A percentile compares a stretch with the other conserved stretches of the same genome.
These are phyloP conservation scores for Acleris laterana DNA, from an alignment of 2,888 invertebrate species.

Conservation along the genomic window DNA sequence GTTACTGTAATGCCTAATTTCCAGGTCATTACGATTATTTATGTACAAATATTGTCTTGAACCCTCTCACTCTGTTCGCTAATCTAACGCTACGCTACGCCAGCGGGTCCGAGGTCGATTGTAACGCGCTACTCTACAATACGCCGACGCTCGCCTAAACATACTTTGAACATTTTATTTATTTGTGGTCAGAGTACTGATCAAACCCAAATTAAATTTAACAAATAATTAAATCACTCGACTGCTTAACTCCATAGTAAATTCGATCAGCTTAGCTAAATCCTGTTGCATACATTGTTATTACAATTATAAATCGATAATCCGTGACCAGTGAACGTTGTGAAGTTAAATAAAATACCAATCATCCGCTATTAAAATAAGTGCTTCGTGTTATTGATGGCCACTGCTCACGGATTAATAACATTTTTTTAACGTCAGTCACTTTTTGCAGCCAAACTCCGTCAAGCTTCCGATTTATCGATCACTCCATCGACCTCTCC, in stretches of 20 bases:
- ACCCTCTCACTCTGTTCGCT: slow-evolving; percentile 84
- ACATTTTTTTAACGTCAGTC: slow-evolving; percentile 72
- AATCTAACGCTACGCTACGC: slow-evolving; percentile 80
- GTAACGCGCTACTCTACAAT: slow-evolving; percentile 73
- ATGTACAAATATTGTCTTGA: slow-evolving; percentile 86
- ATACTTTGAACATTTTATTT: slow-evolving; percentile 71
- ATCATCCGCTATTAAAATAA: slow-evolving; percentile 50
- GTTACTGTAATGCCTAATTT: slow-evolving; percentile 76
- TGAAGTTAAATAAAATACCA: slow-evolving; percentile 40
- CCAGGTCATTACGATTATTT: slow-evolving; percentile 81
- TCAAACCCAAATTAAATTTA: slow-evolving; percentile 69
- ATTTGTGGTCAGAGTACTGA: slow-evolving; percentile 70
- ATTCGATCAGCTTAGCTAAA: slow-evolving; percentile 82
- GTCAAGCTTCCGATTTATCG: slow-evolving; percentile 48
- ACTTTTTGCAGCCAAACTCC: slow-evolving; percentile 51
- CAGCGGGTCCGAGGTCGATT: slow-evolving; percentile 77
- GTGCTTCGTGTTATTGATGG: slow-evolving; percentile 45
- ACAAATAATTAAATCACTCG: slow-evolving; percentile 72
- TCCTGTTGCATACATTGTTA: slow-evolving; percentile 62
- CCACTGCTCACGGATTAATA: slow-evolving; percentile 60
- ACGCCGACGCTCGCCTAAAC: slow-evolving; percentile 67
- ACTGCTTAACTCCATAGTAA: slow-evolving; percentile 83
- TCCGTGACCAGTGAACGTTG: slow-evolving; percentile 62
- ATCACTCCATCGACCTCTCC: slow-evolving; percentile 59
- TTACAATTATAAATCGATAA: slow-evolving; percentile 46